Evolutionary conservation across 1,140 invertebrate genomes (phyloP).

Genomic region (Achroia grisella): DNA sequence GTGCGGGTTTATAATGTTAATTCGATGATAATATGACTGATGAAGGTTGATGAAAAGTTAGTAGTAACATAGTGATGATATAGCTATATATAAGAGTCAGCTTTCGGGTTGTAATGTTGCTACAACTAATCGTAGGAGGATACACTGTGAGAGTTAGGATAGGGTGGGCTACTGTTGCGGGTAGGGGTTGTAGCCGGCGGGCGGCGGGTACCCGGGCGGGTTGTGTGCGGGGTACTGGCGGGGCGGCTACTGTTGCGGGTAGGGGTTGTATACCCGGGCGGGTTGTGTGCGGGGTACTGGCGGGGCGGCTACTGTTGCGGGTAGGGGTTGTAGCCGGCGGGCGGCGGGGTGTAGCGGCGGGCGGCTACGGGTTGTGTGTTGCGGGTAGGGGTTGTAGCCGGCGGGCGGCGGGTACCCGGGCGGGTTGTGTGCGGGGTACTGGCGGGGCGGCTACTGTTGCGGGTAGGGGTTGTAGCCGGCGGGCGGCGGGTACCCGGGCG

Average conservation of each 20-base stretch:
- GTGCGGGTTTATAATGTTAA: background rate
- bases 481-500: slow-evolving; percentile 1
- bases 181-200: slow-evolving; percentile 11
- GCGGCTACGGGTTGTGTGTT: no score
- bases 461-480: slow-evolving; percentile 11
- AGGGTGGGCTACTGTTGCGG: slow-evolving; percentile 38
- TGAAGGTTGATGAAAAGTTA: background rate
- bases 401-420: no score
- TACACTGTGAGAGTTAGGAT: no score
- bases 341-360: slow-evolving; percentile 3
- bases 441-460: slow-evolving; percentile 39
- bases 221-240: slow-evolving; percentile 11
- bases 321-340: slow-evolving; percentile 11
- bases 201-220: slow-evolving; percentile 1
- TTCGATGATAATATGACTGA: background rate
- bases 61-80: background rate
- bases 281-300: background rate
- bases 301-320: slow-evolving; percentile 28
- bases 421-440: no score
- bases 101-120: no score
- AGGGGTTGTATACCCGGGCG: no score
- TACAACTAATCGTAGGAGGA: no score
- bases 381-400: no score
- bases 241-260: slow-evolving; percentile 40
- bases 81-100: no score